A percentile compares a stretch with the other conserved stretches of the same genome.
Evolutionary conservation across 1,140 invertebrate species (phyloP).

Genomic region (Portunus trituberculatus): DNA sequence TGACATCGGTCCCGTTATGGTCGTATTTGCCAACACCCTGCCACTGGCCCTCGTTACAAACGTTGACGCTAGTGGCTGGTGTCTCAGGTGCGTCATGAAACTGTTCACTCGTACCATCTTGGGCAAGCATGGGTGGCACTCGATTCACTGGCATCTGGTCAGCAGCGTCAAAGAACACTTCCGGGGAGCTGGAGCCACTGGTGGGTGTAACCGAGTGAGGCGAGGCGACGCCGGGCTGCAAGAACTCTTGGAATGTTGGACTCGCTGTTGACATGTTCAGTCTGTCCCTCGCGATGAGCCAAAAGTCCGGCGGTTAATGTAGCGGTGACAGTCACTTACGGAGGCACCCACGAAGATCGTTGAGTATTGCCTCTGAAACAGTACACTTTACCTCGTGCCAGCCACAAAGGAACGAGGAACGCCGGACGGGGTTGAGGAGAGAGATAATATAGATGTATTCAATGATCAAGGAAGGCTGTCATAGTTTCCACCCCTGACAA

Average conservation of each 20-base stretch:
- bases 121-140: not conserved
- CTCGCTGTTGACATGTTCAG: not conserved
- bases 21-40: not conserved
- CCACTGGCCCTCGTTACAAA: not conserved
- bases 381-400: not conserved
- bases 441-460: not conserved
- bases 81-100: not conserved
- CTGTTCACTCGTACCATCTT: not conserved
- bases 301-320: not conserved
- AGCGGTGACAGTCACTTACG: not conserved
- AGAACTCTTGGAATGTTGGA: not conserved
- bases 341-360: not conserved
- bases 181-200: slow-evolving; percentile 38
- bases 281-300: not conserved
- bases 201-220: not conserved
- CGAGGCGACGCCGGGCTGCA: not conserved
- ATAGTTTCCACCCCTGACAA: not conserved
- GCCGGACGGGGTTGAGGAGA: not conserved
- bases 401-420: not conserved
- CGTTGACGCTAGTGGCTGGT: not conserved
- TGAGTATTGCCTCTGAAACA: not conserved
- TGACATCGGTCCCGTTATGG: not conserved
- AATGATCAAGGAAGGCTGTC: not conserved
- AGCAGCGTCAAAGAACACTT: slow-evolving; percentile 45
- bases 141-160: not conserved